A percentile compares a stretch with the other conserved stretches of the same genome.
phyloP scores from a whole-genome alignment of 1,140 invertebrate species.

The Drosophila azteca region DNA sequence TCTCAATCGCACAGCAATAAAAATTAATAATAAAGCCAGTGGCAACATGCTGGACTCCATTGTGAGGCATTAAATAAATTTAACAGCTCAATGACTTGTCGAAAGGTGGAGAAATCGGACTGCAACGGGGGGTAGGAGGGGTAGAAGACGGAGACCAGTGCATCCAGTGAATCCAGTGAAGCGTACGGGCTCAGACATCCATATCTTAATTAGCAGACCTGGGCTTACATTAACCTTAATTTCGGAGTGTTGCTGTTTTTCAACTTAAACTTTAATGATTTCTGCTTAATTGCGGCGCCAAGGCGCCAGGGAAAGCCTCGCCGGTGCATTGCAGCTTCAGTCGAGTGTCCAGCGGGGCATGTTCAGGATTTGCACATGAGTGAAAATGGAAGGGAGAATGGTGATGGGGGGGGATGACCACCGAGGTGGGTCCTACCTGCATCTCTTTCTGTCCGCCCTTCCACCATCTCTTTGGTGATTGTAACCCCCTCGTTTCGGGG shows the following conservation, averaged over 20 bases:
- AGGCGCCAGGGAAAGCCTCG: constrained; percentile 29
- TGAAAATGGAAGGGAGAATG: constrained; percentile 30
- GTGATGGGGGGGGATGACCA: constrained; percentile 34
- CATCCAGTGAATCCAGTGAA: constrained; percentile 46
- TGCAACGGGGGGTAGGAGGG: neutral
- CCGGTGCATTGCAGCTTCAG: constrained; percentile 29
- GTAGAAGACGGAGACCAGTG: neutral
- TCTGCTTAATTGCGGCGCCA: constrained; percentile 68
- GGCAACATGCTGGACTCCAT: constrained; percentile 59
- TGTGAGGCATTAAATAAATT: constrained; percentile 77
- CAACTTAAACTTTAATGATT: constrained; percentile 20
- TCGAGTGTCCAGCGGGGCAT: constrained; percentile 65
- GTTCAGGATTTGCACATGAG: constrained; percentile 66
- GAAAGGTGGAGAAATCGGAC: constrained; percentile 57
- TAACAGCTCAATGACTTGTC: constrained; percentile 81
- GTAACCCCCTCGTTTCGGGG: constrained; percentile 24
- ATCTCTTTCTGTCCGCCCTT: constrained; percentile 1
- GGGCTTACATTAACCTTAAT: constrained; percentile 68
- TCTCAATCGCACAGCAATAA: constrained; percentile 69
- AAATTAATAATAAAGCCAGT: constrained; percentile 77
- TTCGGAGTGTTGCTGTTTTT: constrained; percentile 32
- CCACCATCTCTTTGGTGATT: constrained; percentile 11
- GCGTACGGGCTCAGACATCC: constrained; percentile 54
- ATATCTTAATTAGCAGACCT: constrained; percentile 72
- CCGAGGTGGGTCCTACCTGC: constrained; percentile 58